Evolutionary conservation across 1,140 invertebrate species (phyloP), one percentile per base, ranked within the genome.

Genomic region (Anastatus disparis): DNA sequence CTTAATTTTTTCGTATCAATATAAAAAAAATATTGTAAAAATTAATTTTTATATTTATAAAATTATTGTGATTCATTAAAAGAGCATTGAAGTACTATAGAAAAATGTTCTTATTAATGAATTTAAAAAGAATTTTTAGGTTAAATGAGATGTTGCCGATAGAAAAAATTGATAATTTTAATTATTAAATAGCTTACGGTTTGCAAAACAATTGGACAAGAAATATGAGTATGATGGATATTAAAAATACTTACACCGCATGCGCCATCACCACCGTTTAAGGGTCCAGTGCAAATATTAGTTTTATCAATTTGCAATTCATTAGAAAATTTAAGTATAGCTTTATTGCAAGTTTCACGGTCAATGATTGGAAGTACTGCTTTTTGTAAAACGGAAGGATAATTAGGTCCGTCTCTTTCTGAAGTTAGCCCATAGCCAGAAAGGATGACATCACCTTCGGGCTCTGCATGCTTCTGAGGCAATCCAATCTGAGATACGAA

Each of bases 171-270:
- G n/a, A n/a, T n/a, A n/a, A n/a, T n/a, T n/a, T n/a, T n/a, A n/a
- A n/a, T n/a, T n/a, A n/a, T n/a, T n/a, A n/a, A n/a, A n/a, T n/a
- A n/a, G n/a, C n/a, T n/a, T n/a, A n/a, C n/a, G n/a, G n/a, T n/a
- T n/a, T n/a, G n/a, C n/a, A n/a, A n/a, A n/a, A n/a, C n/a, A n/a
- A n/a, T n/a, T n/a, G n/a, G n/a, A n/a, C n/a, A n/a, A n/a, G n/a
- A n/a, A n/a, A n/a, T n/a, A n/a, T n/a, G n/a, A n/a, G n/a, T n/a
- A n/a, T n/a, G n/a, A n/a, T n/a, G n/a, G n/a, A n/a, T n/a, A n/a
- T n/a, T n/a, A 3, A 87, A 84, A 6, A 91, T 89, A 78, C 91
- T 90, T 59, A 90, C 90, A 56, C 81, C 88, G 81, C 91, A 92
- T 1, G 90, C 90, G 7, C 88, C 88, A 13, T 59, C 79, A 44